Percentiles rank a stretch among this genome's conserved stretches.
Evolutionary conservation across 92 coral and sea anemone genomes (phyloP).

Genomic region (Palythoa grandis): DNA sequence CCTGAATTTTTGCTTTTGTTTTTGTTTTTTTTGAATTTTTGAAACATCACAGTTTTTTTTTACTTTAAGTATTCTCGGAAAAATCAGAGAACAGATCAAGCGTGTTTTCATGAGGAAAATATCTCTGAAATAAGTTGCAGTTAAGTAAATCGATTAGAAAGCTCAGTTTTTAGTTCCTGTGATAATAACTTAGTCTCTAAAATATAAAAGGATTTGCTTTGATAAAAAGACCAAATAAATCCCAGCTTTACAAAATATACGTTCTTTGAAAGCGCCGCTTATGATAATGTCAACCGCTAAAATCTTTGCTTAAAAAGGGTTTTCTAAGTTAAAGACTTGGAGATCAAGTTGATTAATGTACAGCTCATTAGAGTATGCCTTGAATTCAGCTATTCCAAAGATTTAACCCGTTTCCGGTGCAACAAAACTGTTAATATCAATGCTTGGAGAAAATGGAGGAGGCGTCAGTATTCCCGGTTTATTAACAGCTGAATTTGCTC

Average conservation of each 20-base stretch:
- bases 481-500: constrained; percentile 38
- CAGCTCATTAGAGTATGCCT: constrained; percentile 25
- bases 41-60: not conserved
- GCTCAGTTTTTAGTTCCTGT: constrained; percentile 6
- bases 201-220: constrained; percentile 3
- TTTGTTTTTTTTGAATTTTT: not conserved
- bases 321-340: not conserved
- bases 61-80: not conserved
- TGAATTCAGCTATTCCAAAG: constrained; percentile 35
- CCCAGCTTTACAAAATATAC: not conserved
- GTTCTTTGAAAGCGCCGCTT: constrained; percentile 20
- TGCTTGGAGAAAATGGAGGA: constrained; percentile 38
- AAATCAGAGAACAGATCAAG: not conserved
- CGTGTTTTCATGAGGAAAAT: not conserved
- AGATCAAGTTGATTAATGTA: constrained; percentile 43
- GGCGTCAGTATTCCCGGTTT: constrained; percentile 38
- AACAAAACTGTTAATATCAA: constrained; percentile 42
- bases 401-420: constrained; percentile 28
- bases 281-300: not conserved
- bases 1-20: not conserved
- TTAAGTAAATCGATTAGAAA: constrained; percentile 16
- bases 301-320: constrained; percentile 15
- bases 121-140: not conserved
- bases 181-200: constrained; percentile 27
- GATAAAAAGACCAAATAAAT: constrained; percentile 15